Conservation (phyloP, 2,797 vertebrate genomes). For the Carcharodon carcharias region DNA sequence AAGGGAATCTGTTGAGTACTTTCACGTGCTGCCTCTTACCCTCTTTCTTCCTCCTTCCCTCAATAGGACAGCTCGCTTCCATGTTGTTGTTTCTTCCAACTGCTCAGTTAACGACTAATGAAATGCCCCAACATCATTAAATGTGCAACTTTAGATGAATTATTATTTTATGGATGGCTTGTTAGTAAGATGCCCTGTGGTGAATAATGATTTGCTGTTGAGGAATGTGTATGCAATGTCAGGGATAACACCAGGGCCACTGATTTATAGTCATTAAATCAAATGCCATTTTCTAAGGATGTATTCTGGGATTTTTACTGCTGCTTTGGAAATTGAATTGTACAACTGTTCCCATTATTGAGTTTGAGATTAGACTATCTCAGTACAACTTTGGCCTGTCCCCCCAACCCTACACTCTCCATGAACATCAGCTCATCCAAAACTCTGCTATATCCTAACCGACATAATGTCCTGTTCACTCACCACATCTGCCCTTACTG, state of each 20-base stretch:
- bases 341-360: neutral
- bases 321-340: neutral
- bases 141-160: neutral
- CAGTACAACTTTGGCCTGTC: neutral
- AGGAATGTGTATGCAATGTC: neutral
- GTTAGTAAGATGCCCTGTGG: neutral
- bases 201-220: neutral
- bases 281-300: neutral
- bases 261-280: neutral
- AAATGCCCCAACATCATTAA: neutral
- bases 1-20: neutral
- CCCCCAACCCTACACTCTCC: neutral
- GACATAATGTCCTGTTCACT: neutral
- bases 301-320: neutral
- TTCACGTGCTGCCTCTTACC: neutral
- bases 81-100: neutral
- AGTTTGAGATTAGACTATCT: neutral
- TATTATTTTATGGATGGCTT: neutral
- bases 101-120: neutral
- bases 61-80: neutral
- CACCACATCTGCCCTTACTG: neutral
- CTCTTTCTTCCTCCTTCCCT: neutral
- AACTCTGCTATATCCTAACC: neutral
- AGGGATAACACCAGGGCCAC: neutral
- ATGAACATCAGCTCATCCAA: neutral